A percentile compares a stretch with the other conserved stretches of the same genome.
phyloP scores from a whole-genome alignment of 2,888 invertebrate genomes.

The Eupelmus urozonus region DNA sequence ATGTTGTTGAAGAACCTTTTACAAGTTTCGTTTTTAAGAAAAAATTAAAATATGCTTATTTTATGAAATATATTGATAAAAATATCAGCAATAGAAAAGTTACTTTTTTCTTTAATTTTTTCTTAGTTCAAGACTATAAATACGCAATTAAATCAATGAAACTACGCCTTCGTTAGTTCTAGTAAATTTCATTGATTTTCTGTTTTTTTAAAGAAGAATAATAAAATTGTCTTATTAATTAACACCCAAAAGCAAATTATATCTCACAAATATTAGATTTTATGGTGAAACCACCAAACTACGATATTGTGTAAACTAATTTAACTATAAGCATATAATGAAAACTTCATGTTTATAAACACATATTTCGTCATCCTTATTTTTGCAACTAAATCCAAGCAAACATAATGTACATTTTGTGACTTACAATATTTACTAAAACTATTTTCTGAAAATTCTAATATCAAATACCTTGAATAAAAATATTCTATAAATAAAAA shows the following conservation, averaged over 20 bases:
- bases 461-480: constrained; percentile 22
- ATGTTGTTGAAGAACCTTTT: too few relatives aligned
- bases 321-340: constrained; percentile 28
- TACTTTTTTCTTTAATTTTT: too few relatives aligned
- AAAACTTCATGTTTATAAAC: background rate
- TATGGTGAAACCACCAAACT: constrained; percentile 27
- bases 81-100: too few relatives aligned
- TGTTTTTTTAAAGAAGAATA: background rate
- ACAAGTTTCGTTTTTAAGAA: too few relatives aligned
- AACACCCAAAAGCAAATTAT: constrained; percentile 46
- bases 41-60: too few relatives aligned
- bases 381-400: background rate
- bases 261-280: constrained; percentile 19
- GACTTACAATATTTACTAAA: constrained; percentile 27
- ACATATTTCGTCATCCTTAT: background rate
- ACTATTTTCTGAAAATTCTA: constrained; percentile 11
- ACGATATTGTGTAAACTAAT: constrained; percentile 32
- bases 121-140: too few relatives aligned
- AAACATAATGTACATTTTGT: constrained; percentile 19
- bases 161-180: background rate
- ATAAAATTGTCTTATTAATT: background rate
- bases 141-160: too few relatives aligned
- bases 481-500: background rate
- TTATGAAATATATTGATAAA: too few relatives aligned
- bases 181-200: background rate